Evolutionary conservation across 2,797 vertebrate species (phyloP).

Genomic region (Heterohyrax brucei): DNA sequence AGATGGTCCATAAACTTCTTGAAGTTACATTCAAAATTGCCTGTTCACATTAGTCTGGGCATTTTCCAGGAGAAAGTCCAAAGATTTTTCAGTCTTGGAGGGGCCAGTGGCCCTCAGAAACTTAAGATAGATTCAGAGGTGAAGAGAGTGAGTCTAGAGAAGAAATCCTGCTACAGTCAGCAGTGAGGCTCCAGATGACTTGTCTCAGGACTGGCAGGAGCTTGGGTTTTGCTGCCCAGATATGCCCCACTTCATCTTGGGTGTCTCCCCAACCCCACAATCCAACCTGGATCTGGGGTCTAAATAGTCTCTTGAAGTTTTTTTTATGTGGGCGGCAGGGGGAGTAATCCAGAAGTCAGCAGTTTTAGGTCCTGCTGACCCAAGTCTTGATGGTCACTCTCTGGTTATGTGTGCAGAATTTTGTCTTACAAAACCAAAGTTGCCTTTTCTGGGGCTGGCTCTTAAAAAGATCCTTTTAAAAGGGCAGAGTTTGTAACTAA

Average conservation of each 20-base stretch:
- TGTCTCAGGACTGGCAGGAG: not conserved
- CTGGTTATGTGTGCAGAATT: not conserved
- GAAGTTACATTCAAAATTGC: not conserved
- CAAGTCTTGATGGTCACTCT: not conserved
- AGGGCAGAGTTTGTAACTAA: constrained; percentile 64
- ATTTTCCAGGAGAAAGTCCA: not conserved
- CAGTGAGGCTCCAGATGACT: no score
- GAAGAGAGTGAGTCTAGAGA: not conserved
- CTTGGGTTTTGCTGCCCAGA: not conserved
- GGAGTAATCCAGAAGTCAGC: not conserved
- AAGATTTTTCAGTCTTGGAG: not conserved
- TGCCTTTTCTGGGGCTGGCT: not conserved
- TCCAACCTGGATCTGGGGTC: not conserved
- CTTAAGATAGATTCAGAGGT: not conserved
- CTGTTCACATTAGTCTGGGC: not conserved
- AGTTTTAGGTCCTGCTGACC: not conserved
- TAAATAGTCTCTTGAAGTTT: not conserved
- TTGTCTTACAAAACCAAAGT: constrained; percentile 17
- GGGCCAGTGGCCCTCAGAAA: not conserved
- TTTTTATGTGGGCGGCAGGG: not conserved
- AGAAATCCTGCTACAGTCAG: not conserved
- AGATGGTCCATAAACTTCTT: not conserved
- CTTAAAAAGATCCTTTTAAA: constrained; percentile 22
- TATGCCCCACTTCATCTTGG: not conserved
- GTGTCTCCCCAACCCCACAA: not conserved